phyloP scores from a whole-genome alignment of 2,797 vertebrate genomes.

The Margarornis squamiger region DNA sequence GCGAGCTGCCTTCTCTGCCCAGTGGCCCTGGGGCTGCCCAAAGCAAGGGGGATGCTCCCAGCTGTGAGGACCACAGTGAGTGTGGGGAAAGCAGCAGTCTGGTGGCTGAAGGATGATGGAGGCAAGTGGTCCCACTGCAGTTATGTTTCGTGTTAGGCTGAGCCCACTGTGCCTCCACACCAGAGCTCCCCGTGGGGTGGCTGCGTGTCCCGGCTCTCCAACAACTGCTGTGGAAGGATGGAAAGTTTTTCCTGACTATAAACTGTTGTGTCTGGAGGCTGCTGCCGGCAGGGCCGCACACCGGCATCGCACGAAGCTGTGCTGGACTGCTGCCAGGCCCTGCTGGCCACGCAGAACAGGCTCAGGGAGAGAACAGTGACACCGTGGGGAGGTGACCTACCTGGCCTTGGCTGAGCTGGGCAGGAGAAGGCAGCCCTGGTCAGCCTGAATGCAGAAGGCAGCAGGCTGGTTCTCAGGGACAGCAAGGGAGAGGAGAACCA shows the following conservation, averaged over 20 bases:
- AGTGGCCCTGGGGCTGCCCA: background rate
- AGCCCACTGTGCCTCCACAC: rapidly evolving
- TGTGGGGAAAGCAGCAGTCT: background rate
- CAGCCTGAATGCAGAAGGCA: background rate
- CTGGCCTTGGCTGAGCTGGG: background rate
- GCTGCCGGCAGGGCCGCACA: background rate
- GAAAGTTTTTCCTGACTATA: background rate
- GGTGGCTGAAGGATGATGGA: background rate
- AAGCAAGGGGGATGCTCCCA: rapidly evolving
- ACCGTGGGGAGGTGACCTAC: rapidly evolving
- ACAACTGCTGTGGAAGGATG: background rate
- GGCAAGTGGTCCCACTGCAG: background rate
- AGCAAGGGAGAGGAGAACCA: background rate
- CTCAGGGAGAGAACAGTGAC: background rate
- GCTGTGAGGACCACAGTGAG: background rate
- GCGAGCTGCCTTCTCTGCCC: background rate
- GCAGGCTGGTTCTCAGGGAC: background rate
- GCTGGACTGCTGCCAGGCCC: background rate
- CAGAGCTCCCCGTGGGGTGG: background rate
- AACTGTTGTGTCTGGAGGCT: constrained; percentile 39
- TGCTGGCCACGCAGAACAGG: background rate
- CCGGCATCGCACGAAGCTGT: background rate
- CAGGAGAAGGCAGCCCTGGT: background rate
- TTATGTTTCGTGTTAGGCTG: background rate
- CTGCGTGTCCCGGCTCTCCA: rapidly evolving